A percentile compares a stretch with the other conserved stretches of the same genome.
Conservation (phyloP, 64 coral and sea anemone genomes). For the Actinia equina region DNA sequence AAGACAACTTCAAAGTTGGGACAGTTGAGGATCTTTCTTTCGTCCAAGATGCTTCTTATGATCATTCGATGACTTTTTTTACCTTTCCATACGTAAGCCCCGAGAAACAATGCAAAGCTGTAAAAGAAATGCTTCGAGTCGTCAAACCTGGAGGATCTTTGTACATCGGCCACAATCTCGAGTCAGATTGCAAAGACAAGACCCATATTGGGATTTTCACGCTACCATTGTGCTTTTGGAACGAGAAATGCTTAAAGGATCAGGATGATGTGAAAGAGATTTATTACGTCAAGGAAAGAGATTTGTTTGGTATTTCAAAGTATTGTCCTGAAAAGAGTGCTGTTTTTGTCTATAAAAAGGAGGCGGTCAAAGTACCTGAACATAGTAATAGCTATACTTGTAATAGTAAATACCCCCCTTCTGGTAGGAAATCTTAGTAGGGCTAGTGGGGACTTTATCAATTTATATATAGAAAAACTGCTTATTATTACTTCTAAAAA, state of each 20-base stretch:
- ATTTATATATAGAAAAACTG: no score
- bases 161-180: conserved; percentile 62
- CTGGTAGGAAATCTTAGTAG: conserved; percentile 27
- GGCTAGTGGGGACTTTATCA: neutral
- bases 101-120: conserved; percentile 52
- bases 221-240: conserved; percentile 62
- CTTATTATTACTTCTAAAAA: no score
- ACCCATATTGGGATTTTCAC: conserved; percentile 62
- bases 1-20: conserved; percentile 42
- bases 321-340: conserved; percentile 69
- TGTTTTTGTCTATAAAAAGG: conserved; percentile 66
- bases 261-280: conserved; percentile 39
- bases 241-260: conserved; percentile 51
- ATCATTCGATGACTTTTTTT: conserved; percentile 69
- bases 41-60: conserved; percentile 35
- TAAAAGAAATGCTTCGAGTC: conserved; percentile 65
- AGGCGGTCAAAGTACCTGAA: neutral
- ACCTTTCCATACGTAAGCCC: conserved; percentile 67
- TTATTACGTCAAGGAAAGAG: conserved; percentile 56
- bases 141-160: conserved; percentile 58
- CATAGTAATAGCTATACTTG: conserved; percentile 28
- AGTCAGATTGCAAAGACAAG: conserved; percentile 46
- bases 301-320: conserved; percentile 55
- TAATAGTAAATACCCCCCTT: conserved; percentile 33
- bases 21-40: conserved; percentile 66